Evolutionary conservation across 2,113 vertebrate species (phyloP), one percentile per base, ranked within the genome.

Genomic region (Tenrec ecaudatus): DNA sequence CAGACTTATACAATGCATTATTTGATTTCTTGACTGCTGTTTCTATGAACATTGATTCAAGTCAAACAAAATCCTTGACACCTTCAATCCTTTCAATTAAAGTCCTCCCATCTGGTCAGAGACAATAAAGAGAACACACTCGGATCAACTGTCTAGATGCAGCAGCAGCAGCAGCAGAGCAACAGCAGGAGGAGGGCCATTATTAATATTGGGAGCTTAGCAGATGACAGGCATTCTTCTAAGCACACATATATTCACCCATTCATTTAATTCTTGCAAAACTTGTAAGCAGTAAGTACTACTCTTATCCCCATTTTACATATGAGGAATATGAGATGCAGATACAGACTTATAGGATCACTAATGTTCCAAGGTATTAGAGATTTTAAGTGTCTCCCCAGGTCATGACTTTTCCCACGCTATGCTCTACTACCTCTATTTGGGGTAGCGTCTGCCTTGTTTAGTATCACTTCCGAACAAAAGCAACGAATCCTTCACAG

Each of bases 341-440:
- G 9, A 29, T 66, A 10, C 23, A 66, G 10, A 66, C 2, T 3
- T 29, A 66, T 11, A 38, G 27, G n/a, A 38, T n/a, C 9, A 68
- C 19, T 20, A 27, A 58, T 31, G 17, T 73, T 27, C n/a, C 5
- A 12, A 2, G 6, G 1, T 3, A 3, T 9, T 5, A 5, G 19
- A 58, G 20, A 3, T 31, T 31, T 6, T 33, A 38, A 16, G n/a
- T n/a, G 38, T 47, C 43, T 69, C 11, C 1, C 10, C 62, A 47
- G 3, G 17, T 77, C 58, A 12, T n/a, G 6, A 14, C 43, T 60
- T 8, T 88, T 36, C 20, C 23, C 9, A 38, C 23, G 22, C 14
- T 15, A 22, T 22, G 17, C 31, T 19, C 31, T n/a, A 25, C 19
- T 36, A 31, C 25, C 2, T 33, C 31, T 66, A 3, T 14, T 71